A percentile compares a stretch with the other conserved stretches of the same genome.
These are phyloP conservation scores for Lagria hirta DNA, from an alignment of 2,888 invertebrate species.

Conservation along the genomic window DNA sequence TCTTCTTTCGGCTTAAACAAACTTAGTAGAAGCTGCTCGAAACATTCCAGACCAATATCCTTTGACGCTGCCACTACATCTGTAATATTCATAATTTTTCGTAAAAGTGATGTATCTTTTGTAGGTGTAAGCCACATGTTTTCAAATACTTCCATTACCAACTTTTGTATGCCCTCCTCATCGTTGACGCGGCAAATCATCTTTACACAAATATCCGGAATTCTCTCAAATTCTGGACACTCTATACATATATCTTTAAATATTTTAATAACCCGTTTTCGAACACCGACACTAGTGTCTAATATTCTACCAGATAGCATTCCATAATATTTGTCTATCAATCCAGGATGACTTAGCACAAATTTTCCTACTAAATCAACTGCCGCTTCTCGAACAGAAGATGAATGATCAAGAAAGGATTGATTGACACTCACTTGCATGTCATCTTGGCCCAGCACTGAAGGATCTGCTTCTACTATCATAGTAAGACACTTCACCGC, in stretches of 20 bases:
- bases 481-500: constrained; percentile 98
- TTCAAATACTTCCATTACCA: constrained; percentile 98
- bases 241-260: constrained; percentile 97
- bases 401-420: constrained; percentile 95
- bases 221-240: constrained; percentile 94
- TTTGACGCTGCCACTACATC: constrained; percentile 91
- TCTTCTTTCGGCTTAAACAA: constrained; percentile 91
- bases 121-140: constrained; percentile 99
- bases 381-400: constrained; percentile 98
- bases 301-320: constrained; percentile 93
- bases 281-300: constrained; percentile 97
- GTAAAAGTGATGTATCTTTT: constrained; percentile 62
- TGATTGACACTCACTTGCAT: constrained; percentile 97
- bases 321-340: constrained; percentile 96
- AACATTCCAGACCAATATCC: constrained; percentile 89
- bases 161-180: constrained; percentile 93
- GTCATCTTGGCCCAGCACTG: constrained; percentile 83
- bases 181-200: constrained; percentile 98
- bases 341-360: constrained; percentile 91
- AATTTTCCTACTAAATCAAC: constrained; percentile 99
- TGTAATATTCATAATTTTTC: constrained; percentile 95
- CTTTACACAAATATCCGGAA: constrained; percentile 98
- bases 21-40: constrained; percentile 91
- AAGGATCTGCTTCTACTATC: constrained; percentile 98
- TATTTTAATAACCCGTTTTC: constrained; percentile 98